phyloP scores from a whole-genome alignment of 1,140 invertebrate genomes.

The Adoxophyes honmai region DNA sequence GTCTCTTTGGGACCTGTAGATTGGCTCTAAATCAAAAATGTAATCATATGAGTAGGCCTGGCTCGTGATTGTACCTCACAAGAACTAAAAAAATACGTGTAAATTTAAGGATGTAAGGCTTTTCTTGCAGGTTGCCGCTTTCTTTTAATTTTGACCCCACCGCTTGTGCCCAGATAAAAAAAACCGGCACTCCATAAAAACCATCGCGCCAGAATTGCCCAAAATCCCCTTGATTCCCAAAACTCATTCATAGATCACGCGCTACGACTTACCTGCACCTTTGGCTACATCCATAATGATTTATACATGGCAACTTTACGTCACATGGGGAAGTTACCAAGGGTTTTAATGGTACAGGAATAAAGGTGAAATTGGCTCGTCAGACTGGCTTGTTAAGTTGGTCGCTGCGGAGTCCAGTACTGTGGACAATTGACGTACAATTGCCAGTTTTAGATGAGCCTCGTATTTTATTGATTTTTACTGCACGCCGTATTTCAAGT shows the following conservation, averaged over 20 bases:
- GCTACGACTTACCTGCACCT: slow-evolving; percentile 29
- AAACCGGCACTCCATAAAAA: slow-evolving; percentile 5
- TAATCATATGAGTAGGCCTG: too few relatives aligned
- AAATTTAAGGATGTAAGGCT: too few relatives aligned
- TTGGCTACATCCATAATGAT: slow-evolving; percentile 21
- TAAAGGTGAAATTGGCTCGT: neutral
- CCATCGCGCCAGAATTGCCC: slow-evolving; percentile 14
- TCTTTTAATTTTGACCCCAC: neutral
- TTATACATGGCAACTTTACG: slow-evolving; percentile 19
- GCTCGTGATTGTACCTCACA: too few relatives aligned
- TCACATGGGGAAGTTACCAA: neutral
- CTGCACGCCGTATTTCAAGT: slow-evolving; percentile 53
- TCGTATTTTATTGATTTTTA: slow-evolving; percentile 59
- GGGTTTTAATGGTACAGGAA: neutral
- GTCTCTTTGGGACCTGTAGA: too few relatives aligned
- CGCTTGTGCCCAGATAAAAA: too few relatives aligned
- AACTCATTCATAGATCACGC: slow-evolving; percentile 49
- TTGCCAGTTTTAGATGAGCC: slow-evolving; percentile 42
- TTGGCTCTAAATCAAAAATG: too few relatives aligned
- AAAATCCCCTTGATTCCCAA: slow-evolving; percentile 25
- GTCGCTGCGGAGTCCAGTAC: slow-evolving; percentile 31
- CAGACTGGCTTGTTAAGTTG: neutral
- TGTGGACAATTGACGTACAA: slow-evolving; percentile 55
- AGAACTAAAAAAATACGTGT: too few relatives aligned
- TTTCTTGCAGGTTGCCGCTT: too few relatives aligned